Evolutionary conservation across 2,797 vertebrate species (phyloP), one percentile per base, ranked within the genome.

Genomic region (Morelia viridis): DNA sequence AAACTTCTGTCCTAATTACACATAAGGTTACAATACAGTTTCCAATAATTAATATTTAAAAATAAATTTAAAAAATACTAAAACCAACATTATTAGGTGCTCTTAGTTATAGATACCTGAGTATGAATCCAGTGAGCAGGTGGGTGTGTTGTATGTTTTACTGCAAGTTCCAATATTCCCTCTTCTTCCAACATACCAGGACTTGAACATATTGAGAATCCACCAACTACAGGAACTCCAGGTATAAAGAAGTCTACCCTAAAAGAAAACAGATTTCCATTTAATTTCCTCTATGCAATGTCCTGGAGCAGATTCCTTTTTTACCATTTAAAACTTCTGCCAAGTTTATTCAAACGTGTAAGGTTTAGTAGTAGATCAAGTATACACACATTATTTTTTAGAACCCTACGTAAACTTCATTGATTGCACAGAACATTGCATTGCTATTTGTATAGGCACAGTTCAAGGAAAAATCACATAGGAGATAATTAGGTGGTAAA

Each of bases 201-300:
- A 92, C 98, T 98, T 92, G 99, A 99, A 96, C 99, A 99, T 96
- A 99, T 98, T 87, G 99, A 99, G 97, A 99, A 99, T 8, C 99
- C 99, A 50, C 98, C 99, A 93, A 99, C 98, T 91, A 97, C 98
- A 93, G 98, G 97, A 83, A 99, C 92, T 24, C 98, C 98, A 4
- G 99, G 98, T 95, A 99, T 99, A 96, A 98, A 98, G 96, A 99
- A 98, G 95, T 99, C 99, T 88, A 99, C 98, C 99, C 99, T 99
- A 96, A 92, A 96, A 96, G 92, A 0, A 94, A 93, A 0, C 0
- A 60, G 92, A 57, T 92, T 80, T 76, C 4, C 8, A 46, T 41
- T 57, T 85, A 89, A 60, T 58, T 26, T 58, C 17, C n/a, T 46
- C 46, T 41, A 62, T 13, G 24, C 11, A 85, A 58, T 65, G 5